A percentile compares a stretch with the other conserved stretches of the same genome.
Evolutionary conservation across 2,888 invertebrate species (phyloP).

Genomic region (Drosophila picticornis): DNA sequence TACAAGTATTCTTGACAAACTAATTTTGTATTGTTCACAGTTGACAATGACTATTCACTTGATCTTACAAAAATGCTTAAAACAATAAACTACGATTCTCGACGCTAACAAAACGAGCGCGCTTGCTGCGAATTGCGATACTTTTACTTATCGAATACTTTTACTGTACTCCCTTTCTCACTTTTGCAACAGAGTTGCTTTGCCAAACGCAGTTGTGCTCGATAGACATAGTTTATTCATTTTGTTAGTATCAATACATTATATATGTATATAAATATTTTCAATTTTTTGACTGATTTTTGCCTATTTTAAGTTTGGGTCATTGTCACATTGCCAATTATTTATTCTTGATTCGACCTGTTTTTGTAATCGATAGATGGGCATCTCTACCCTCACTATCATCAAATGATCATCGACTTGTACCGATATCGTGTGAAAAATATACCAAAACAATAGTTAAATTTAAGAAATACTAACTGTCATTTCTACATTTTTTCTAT

Average conservation of each 20-base stretch:
- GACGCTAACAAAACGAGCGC: slow-evolving; percentile 42
- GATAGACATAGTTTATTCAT: too few species aligned
- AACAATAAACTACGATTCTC: neutral
- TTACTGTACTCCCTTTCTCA: neutral
- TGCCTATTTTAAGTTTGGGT: neutral
- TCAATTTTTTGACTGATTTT: neutral
- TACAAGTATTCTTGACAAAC: neutral
- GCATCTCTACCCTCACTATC: neutral
- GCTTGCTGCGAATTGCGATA: slow-evolving; percentile 19
- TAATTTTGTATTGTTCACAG: neutral
- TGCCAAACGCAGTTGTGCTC: neutral
- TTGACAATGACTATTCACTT: neutral
- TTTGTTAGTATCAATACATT: neutral
- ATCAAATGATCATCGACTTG: neutral
- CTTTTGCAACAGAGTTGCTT: neutral
- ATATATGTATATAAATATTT: neutral
- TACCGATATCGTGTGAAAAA: neutral
- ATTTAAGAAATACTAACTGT: neutral
- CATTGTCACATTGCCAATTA: neutral
- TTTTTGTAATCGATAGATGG: neutral
- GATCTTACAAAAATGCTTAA: neutral
- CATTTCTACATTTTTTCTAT: neutral
- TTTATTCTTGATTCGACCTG: neutral
- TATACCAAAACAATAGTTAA: neutral
- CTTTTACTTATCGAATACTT: neutral